Conservation (phyloP, 2,113 vertebrate genomes). For the Engraulis encrasicolus region DNA sequence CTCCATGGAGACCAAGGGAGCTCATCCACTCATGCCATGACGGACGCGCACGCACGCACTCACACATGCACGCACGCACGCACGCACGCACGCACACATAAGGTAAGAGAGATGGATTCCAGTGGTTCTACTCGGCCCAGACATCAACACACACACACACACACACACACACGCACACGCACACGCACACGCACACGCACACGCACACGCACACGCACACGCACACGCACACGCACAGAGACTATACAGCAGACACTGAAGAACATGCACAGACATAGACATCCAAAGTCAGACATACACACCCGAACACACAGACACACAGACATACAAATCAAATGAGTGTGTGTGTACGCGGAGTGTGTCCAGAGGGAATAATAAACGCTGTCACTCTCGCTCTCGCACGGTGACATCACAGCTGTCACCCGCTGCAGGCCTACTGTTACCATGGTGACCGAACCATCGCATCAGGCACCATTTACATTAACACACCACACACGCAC, state of each 20-base stretch:
- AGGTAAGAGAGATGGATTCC: conserved; percentile 35
- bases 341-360: background rate
- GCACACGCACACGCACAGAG: background rate
- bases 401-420: conserved; percentile 50
- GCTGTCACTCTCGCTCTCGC: conserved; percentile 30
- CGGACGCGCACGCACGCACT: too few species aligned
- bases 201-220: background rate
- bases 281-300: background rate
- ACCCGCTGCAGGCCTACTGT: conserved; percentile 40
- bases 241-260: background rate
- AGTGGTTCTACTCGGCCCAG: background rate
- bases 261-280: background rate
- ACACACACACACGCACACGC: background rate
- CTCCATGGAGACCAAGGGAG: conserved; percentile 49
- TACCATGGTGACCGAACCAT: conserved; percentile 45
- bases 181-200: background rate
- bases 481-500: conserved; percentile 34
- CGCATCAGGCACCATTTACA: conserved; percentile 52
- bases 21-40: conserved; percentile 41
- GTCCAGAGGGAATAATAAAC: conserved; percentile 34
- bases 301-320: background rate
- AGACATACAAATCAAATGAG: conserved; percentile 7
- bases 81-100: too few species aligned
- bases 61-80: too few species aligned
- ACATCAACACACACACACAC: conserved; percentile 13